phyloP scores from a whole-genome alignment of 2,888 invertebrate genomes.

The Chalcosyrphus nemorum region DNA sequence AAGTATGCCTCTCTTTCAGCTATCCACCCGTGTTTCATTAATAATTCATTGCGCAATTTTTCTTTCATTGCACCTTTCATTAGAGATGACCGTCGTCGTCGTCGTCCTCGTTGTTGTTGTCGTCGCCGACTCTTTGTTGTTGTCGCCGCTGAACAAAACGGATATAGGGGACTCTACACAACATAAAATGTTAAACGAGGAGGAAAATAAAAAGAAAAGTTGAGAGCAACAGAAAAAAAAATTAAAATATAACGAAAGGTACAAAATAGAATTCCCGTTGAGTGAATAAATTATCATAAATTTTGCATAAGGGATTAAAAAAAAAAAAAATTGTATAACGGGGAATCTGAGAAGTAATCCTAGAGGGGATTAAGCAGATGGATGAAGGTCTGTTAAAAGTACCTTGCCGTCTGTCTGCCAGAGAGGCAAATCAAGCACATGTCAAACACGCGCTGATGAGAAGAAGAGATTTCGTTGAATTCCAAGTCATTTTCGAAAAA shows the following conservation, averaged over 20 bases:
- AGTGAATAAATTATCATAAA: constrained; percentile 73
- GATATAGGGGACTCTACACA: constrained; percentile 23
- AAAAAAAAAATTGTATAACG: constrained; percentile 21
- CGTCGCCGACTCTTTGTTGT: constrained; percentile 9
- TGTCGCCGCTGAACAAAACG: neutral
- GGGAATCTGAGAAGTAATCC: constrained; percentile 55
- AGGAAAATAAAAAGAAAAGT: constrained; percentile 54
- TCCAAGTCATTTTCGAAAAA: neutral
- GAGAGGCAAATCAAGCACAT: constrained; percentile 39
- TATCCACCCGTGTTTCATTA: constrained; percentile 56
- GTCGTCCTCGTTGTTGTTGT: constrained; percentile 8
- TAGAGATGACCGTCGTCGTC: constrained; percentile 67
- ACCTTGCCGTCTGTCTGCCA: neutral
- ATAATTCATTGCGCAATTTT: constrained; percentile 73
- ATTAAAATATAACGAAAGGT: constrained; percentile 1
- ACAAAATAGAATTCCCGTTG: constrained; percentile 61
- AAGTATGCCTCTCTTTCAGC: constrained; percentile 16
- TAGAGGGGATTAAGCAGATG: constrained; percentile 51
- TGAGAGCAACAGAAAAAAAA: constrained; percentile 15
- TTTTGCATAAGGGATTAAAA: constrained; percentile 68
- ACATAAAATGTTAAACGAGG: constrained; percentile 61
- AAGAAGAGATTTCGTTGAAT: constrained; percentile 15
- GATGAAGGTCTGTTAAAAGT: constrained; percentile 5
- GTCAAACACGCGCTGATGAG: constrained; percentile 58
- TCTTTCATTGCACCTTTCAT: constrained; percentile 73